A percentile compares a stretch with the other conserved stretches of the same genome.
Evolutionary conservation across 2,113 vertebrate species (phyloP).

Genomic region (Neogale vison): DNA sequence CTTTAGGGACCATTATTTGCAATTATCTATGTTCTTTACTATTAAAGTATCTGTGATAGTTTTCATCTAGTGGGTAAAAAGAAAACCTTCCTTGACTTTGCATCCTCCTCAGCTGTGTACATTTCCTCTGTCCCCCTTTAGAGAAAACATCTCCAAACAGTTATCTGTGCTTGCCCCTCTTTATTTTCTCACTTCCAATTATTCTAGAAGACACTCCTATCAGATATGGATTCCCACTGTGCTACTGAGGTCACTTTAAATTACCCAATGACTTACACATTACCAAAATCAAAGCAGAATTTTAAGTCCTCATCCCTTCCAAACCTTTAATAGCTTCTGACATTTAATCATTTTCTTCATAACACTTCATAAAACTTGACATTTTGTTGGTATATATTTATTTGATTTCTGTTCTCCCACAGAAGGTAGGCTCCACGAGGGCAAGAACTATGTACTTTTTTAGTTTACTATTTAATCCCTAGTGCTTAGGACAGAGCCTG

Average conservation of each 20-base stretch:
- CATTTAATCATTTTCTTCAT: background rate
- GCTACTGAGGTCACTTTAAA: background rate
- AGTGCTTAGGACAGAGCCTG: background rate
- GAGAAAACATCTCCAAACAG: background rate
- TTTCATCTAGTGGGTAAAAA: background rate
- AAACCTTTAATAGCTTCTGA: background rate
- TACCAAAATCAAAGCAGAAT: background rate
- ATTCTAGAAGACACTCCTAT: background rate
- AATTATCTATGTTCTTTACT: background rate
- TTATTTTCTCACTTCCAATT: background rate
- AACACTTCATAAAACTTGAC: background rate
- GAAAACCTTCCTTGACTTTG: background rate
- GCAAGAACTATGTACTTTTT: background rate
- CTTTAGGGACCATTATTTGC: background rate
- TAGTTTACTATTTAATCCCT: background rate
- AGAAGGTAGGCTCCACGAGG: background rate
- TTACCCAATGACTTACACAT: background rate
- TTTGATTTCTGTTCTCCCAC: background rate
- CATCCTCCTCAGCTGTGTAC: background rate
- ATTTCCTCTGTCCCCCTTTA: background rate
- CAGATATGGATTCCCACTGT: background rate
- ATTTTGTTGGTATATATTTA: conserved; percentile 2
- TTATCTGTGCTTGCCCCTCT: background rate
- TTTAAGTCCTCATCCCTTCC: background rate
- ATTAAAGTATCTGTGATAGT: background rate